A percentile compares a stretch with the other conserved stretches of the same genome.
phyloP scores from a whole-genome alignment of 64 coral and sea anemone genomes.

The Trachythela sp. region DNA sequence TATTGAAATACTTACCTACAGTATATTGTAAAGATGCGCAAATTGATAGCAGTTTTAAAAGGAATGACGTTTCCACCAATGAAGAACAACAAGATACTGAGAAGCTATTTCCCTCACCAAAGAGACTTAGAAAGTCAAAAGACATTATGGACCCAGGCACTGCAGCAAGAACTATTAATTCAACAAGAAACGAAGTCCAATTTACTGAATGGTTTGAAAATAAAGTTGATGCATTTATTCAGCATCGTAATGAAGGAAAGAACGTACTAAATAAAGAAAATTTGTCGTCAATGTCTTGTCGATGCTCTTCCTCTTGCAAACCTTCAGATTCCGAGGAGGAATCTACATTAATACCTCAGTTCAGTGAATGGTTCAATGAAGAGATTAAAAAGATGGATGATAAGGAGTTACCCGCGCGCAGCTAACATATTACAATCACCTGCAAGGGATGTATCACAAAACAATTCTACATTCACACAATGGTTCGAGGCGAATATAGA shows the following conservation, averaged over 20 bases:
- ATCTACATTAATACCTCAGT: neutral
- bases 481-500: neutral
- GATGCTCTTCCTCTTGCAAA: neutral
- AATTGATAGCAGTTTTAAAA: neutral
- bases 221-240: neutral
- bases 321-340: neutral
- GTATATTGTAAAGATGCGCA: neutral
- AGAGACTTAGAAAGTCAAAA: neutral
- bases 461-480: neutral
- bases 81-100: neutral
- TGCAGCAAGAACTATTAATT: neutral
- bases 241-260: neutral
- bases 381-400: neutral
- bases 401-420: neutral
- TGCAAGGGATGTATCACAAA: neutral
- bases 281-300: neutral
- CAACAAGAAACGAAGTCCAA: neutral
- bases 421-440: neutral
- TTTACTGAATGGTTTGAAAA: constrained; percentile 1
- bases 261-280: neutral
- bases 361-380: neutral
- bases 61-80: neutral
- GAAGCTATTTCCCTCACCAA: neutral
- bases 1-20: neutral
- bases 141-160: neutral